phyloP scores from a whole-genome alignment of 2,888 invertebrate species.

The Escarpia spicata region DNA sequence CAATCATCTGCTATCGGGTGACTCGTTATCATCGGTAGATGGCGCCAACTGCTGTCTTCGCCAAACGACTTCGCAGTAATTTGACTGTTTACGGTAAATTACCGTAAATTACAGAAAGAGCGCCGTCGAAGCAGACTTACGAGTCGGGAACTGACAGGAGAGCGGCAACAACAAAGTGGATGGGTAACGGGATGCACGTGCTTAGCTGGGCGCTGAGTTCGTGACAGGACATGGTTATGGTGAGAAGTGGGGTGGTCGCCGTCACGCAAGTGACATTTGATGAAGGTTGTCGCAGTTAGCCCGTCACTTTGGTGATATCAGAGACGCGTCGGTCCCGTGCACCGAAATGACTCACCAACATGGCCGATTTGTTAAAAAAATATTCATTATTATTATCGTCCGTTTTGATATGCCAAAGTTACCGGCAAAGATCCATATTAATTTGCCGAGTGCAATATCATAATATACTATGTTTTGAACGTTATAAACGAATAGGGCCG shows the following conservation, averaged over 20 bases:
- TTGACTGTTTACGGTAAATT: slow-evolving; percentile 9
- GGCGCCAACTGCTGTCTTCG: not conserved
- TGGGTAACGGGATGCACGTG: not conserved
- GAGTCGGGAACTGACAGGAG: not conserved
- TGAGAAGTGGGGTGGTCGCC: not conserved
- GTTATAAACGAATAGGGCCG: too few species aligned
- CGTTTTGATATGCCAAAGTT: too few species aligned
- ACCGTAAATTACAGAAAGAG: slow-evolving; percentile 3
- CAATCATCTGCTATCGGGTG: not conserved
- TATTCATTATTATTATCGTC: too few species aligned
- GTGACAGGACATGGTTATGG: not conserved
- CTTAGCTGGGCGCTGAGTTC: not conserved
- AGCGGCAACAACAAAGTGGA: not conserved
- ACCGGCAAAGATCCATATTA: too few species aligned
- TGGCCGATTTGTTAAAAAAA: not conserved
- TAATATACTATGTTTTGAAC: too few species aligned
- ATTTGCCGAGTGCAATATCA: too few species aligned
- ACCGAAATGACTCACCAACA: not conserved
- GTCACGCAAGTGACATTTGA: not conserved
- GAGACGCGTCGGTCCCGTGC: not conserved
- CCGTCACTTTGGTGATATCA: not conserved
- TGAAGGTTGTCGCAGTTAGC: not conserved
- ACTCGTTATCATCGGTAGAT: not conserved
- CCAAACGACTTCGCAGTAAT: not conserved
- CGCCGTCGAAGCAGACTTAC: not conserved